phyloP scores from a whole-genome alignment of 2,888 invertebrate genomes.

The Dorcus hopei region DNA sequence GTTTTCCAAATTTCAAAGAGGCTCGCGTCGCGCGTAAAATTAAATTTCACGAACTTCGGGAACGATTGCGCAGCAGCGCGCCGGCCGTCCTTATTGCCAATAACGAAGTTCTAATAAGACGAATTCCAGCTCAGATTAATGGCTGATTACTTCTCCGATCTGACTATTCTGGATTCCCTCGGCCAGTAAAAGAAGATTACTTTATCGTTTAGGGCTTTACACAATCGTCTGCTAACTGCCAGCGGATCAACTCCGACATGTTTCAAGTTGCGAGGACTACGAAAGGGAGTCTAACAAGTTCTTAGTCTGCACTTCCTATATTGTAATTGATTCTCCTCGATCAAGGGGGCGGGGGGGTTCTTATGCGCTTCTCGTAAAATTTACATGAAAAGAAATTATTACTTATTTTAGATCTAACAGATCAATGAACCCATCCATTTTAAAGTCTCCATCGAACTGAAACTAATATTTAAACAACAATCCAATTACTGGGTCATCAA shows the following conservation, averaged over 20 bases:
- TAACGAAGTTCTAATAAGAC: constrained; percentile 21
- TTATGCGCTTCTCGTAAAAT: neutral
- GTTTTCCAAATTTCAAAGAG: too few species aligned
- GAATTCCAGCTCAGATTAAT: constrained; percentile 21
- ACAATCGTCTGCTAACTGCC: constrained; percentile 44
- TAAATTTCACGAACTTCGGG: too few species aligned
- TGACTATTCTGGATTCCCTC: constrained; percentile 19
- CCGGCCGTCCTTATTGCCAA: constrained; percentile 12
- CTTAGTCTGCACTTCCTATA: constrained; percentile 21
- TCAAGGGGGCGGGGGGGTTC: neutral
- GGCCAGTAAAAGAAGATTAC: constrained; percentile 35
- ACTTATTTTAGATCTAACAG: too few species aligned
- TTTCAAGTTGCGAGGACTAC: constrained; percentile 16
- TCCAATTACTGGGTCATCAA: too few species aligned
- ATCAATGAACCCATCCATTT: too few species aligned
- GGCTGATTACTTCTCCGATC: constrained; percentile 20
- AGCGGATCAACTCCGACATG: constrained; percentile 42
- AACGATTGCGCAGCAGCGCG: too few species aligned
- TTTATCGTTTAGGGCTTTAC: constrained; percentile 45
- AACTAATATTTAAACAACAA: too few species aligned
- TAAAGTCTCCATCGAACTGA: too few species aligned
- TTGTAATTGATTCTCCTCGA: constrained; percentile 21
- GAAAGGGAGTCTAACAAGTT: constrained; percentile 22
- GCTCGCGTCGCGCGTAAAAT: too few species aligned
- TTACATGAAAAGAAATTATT: neutral